Percentiles rank a stretch among this genome's conserved stretches.
phyloP scores from a whole-genome alignment of 2,888 invertebrate genomes.

The Pharmacophagus antenor region DNA sequence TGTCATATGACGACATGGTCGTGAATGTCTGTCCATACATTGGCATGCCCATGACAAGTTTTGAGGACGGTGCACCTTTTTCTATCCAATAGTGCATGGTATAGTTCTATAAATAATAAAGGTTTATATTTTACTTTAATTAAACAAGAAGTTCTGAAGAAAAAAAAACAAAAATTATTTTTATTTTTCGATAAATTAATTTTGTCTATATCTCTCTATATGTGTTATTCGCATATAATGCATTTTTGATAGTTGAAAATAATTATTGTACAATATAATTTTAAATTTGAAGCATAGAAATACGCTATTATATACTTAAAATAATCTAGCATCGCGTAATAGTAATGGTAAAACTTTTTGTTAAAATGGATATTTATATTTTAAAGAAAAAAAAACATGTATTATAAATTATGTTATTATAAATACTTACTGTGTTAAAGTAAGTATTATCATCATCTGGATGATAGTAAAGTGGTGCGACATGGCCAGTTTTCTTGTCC shows the following conservation, averaged over 20 bases:
- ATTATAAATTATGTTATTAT: not conserved
- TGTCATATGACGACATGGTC: conserved; percentile 73
- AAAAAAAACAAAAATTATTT: not conserved
- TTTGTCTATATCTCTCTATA: no score
- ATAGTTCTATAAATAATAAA: conserved; percentile 83
- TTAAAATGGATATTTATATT: no score
- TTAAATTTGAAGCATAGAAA: no score
- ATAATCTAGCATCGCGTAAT: no score
- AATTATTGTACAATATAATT: no score
- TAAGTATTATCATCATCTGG: conserved; percentile 90
- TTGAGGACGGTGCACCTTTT: conserved; percentile 89
- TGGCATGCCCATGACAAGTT: conserved; percentile 94
- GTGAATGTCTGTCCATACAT: conserved; percentile 93
- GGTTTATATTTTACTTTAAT: not conserved
- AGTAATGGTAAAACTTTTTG: no score
- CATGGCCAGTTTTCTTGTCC: conserved; percentile 95
- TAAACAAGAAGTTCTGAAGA: not conserved
- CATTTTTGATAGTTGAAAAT: no score
- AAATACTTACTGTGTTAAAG: conserved; percentile 88
- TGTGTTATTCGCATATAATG: no score
- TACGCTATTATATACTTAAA: no score
- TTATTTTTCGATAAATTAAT: no score
- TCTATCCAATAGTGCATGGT: conserved; percentile 94
- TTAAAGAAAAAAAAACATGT: not conserved
- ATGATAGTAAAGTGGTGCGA: conserved; percentile 91